Evolutionary conservation across 2,888 invertebrate genomes (phyloP), one percentile per base, ranked within the genome.

Genomic region (Fissipunctia ypsillon): DNA sequence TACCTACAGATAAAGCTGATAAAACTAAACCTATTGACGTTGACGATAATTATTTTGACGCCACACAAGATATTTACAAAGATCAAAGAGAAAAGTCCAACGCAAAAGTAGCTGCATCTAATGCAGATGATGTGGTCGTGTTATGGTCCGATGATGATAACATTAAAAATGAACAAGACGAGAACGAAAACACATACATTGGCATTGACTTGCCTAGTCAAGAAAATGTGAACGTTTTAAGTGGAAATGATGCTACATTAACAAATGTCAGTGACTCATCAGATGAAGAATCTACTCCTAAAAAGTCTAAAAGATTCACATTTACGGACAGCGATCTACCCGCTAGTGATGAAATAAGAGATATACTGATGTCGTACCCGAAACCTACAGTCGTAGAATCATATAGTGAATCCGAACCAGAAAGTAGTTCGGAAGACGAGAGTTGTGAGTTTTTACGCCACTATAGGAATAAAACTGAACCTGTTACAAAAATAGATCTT

Each of bases 331-430:
- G 89, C 2, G 93, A 95, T 71, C 88, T 95, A 64, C 95, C 95
- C 2, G 89, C 91, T 66, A 95, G 93, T 74, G 94, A 95, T 87
- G 95, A 96, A 90, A 95, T 94, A 61, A 93, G 92, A 85, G 91
- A 87, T n/a, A 89, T 86, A 81, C 87, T 94, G 3, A 84, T 88
- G 35, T 67, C 85, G 9, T 81, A 78, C 59, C 64, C 82, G 7
- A 90, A 83, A 81, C 69, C 80, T 22, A 10, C 56, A 3, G 83
- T 87, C 3, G 89, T 87, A 22, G 93, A 92, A 72, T 87, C 90
- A 12, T 93, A 91, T 0, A 94, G 43, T 84, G 94, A 94, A 52
- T 93, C 94, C 7, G 95, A 95, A 74, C 68, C 81, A 2, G 93
- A 94, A 83, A 87, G 88, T n/a, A 87, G 91, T 79, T 88, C 89